Evolutionary conservation across 2,888 invertebrate species (phyloP).

Genomic region (Galeruca laticollis): DNA sequence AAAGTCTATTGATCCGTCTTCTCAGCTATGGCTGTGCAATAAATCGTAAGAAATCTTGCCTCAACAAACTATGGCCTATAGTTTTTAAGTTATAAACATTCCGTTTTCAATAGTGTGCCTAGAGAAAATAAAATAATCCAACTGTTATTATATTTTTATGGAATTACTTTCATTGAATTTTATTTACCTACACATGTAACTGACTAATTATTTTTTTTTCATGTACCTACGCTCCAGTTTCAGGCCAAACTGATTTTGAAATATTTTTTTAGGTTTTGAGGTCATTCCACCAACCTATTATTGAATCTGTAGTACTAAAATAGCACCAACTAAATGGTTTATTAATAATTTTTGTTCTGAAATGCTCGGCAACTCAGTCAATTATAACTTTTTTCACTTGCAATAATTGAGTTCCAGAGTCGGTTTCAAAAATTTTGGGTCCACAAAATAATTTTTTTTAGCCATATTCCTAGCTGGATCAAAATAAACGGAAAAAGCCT

Average conservation of each 20-base stretch:
- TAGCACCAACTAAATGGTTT: slow-evolving; percentile 28
- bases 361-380: neutral
- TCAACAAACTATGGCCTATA: too few species aligned
- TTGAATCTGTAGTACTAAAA: slow-evolving; percentile 25
- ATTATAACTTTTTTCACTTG: slow-evolving; percentile 12
- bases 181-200: neutral
- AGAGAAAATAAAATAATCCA: neutral
- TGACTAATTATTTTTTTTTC: slow-evolving; percentile 8
- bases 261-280: slow-evolving; percentile 36
- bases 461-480: too few species aligned
- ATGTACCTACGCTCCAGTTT: slow-evolving; percentile 25
- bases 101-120: too few species aligned
- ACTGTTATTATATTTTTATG: neutral
- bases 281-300: slow-evolving; percentile 36
- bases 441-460: neutral
- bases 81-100: too few species aligned
- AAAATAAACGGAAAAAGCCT: too few species aligned
- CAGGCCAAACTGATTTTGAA: slow-evolving; percentile 32
- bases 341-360: slow-evolving; percentile 28
- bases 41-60: too few species aligned
- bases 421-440: neutral
- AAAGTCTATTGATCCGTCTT: too few species aligned
- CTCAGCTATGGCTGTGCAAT: too few species aligned
- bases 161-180: neutral
- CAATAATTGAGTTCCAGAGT: neutral